Percentiles rank a stretch among this genome's conserved stretches.
phyloP scores from a whole-genome alignment of 2,113 vertebrate species.

The Aegithalos caudatus region DNA sequence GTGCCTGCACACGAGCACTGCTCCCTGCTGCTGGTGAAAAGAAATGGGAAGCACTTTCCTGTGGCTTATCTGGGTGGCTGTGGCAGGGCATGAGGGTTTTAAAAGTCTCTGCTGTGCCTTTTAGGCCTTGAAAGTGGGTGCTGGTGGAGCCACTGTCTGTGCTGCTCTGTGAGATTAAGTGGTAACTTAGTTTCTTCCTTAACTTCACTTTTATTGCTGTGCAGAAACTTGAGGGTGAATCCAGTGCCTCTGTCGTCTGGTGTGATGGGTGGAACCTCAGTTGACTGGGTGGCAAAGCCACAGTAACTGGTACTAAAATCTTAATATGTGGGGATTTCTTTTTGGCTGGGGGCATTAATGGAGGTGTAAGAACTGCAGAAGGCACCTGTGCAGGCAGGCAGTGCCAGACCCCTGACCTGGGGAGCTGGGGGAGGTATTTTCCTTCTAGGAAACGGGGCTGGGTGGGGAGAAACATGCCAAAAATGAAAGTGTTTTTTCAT shows the following conservation, averaged over 20 bases:
- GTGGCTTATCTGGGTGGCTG: background rate
- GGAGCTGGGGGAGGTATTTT: no score
- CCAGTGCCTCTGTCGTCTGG: fast-evolving
- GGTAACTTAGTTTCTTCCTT: background rate
- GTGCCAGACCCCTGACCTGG: background rate
- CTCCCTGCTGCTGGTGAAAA: background rate
- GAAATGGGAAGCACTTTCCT: background rate
- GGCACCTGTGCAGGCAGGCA: background rate
- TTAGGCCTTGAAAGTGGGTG: fast-evolving
- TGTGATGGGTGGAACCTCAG: background rate
- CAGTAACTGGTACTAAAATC: background rate
- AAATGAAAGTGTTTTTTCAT: background rate
- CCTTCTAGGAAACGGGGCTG: background rate
- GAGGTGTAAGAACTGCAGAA: background rate
- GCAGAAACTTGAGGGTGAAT: background rate
- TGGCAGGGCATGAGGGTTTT: background rate
- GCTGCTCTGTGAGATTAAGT: fast-evolving
- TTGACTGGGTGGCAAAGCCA: background rate
- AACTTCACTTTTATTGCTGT: fast-evolving
- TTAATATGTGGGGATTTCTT: background rate
- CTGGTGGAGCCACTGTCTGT: background rate
- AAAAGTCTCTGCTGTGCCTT: background rate
- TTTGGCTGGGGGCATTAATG: background rate
- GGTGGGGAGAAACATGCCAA: fast-evolving
- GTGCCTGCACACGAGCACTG: fast-evolving